Evolutionary conservation across 2,797 vertebrate genomes (phyloP), one percentile per base, ranked within the genome.

Genomic region (Pipistrellus pygmaeus): DNA sequence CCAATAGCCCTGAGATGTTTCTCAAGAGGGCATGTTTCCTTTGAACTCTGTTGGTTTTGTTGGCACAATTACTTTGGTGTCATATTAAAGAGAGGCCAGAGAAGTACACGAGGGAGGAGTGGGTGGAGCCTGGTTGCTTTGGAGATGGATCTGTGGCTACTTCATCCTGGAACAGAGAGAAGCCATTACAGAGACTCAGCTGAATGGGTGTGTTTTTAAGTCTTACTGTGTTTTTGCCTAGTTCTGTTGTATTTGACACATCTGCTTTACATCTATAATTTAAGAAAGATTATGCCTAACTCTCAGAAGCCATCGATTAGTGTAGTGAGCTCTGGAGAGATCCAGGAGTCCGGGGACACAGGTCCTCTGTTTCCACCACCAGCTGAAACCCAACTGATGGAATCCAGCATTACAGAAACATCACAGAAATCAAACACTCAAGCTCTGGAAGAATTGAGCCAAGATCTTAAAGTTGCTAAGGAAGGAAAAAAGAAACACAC

Each of bases 381-480:
- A 55, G 20, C 51, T 71, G 60, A 83, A 86, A 64, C 68, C 18
- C 57, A 48, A 30, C 41, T 6, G 11, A 60, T n/a, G 62, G 66
- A 86, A 76, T 3, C 25, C 15, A 21, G 41, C 6, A 18, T 91
- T 44, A 88, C 6, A 68, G 71, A 93, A 87, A 85, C 21, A 46
- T 17, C 57, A 6, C 13, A 55, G 85, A 87, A 91, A 35, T 82
- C 46, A 85, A 93, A 83, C 2, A 66, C 53, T 73, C 25, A 83
- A 41, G 44, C 62, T 91, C 13, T 3, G 21, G 25, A 80, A 92
- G 27, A 83, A 30, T 6, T 77, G 75, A 94, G 35, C 12, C 48
- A 84, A 76, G 21, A 86, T 90, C 44, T 62, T 6, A 80, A 86
- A 91, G 44, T 90, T 90, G 57, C 53, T 82, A 69, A 87, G 41